Base-by-base conservation (phyloP, 2,888 invertebrate species). In the Nemotelus nigrinus region DNA sequence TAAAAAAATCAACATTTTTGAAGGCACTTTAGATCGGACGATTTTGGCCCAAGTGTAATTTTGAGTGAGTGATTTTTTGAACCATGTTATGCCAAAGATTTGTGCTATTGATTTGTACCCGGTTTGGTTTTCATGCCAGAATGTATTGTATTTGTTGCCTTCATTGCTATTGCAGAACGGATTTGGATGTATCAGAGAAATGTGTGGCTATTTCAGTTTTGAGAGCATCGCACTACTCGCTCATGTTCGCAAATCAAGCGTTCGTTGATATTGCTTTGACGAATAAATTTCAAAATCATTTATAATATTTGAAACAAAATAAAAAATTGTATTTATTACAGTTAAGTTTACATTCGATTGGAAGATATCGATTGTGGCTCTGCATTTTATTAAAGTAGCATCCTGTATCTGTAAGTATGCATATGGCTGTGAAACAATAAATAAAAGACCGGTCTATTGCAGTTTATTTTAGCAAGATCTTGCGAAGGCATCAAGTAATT, bases 21-120 rank as follows among this genome's bases (percentile, higher is more conserved):
- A 95, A 95, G 95, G 95, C 95, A 95, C 95, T 94, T 95, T 92
- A 92, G 93, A 93, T 93, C 94, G 94, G 95, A 95, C 95, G 94
- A 74, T 93, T 92, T 91, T 92, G 94, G 94, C 94, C 94, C 94
- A 93, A 92, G 93, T 92, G 89, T 89, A 90, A 90, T 90, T 90
- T 90, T 89, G 89, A 78, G 86, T 86, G 86, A 86, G 88, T 88
- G 87, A 79, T 77, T 79, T 81, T 78, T 78, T 81, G 78, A 71
- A 78, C 87, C 87, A 87, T 80, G 79, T 80, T 79, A 68, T 58
- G 76, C 76, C 76, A 77, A 77, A 77, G 67, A 57, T 77, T 67
- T 48, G 43, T 77, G 70, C 68, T 77, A 70, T 60, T 77, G 68
- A 57, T 44, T 77, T 77, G 70, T 60, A n/a, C 74, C 72, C 77